A percentile compares a stretch with the other conserved stretches of the same genome.
Evolutionary conservation across 2,113 vertebrate genomes (phyloP).

Genomic region (Mobula birostris): DNA sequence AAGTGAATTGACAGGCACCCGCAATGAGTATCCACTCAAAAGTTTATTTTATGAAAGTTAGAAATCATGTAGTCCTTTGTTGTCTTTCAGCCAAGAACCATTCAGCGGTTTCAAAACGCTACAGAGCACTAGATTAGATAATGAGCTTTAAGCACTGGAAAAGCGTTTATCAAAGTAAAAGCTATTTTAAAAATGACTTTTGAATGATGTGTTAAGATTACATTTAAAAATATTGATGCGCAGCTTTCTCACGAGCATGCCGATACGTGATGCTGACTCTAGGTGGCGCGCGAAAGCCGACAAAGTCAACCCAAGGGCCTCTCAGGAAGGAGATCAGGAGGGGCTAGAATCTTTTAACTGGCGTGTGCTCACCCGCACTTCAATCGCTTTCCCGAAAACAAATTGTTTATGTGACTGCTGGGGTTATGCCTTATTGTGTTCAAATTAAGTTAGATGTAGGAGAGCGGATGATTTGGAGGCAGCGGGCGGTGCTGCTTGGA

Average conservation of each 20-base stretch:
- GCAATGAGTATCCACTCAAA: not conserved
- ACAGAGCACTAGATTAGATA: not conserved
- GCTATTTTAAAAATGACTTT: not conserved
- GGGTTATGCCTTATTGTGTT: not conserved
- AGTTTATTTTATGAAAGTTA: not conserved
- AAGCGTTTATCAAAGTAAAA: not conserved
- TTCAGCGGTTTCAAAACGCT: not conserved
- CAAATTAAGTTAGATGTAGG: not conserved
- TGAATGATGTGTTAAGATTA: not conserved
- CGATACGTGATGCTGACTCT: not conserved
- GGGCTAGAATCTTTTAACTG: not conserved
- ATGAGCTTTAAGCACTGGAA: not conserved
- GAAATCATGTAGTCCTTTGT: not conserved
- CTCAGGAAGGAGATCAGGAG: not conserved
- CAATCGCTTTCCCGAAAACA: not conserved
- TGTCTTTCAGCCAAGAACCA: not conserved
- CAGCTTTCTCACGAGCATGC: not conserved
- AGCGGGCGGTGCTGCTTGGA: not conserved
- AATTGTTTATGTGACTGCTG: not conserved
- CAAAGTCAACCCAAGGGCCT: not conserved
- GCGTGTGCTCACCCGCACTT: too few species aligned
- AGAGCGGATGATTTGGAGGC: not conserved
- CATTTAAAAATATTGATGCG: not conserved
- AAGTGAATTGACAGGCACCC: not conserved
- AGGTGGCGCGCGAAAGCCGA: conserved; percentile 21